Evolutionary conservation across 2,797 vertebrate species (phyloP).

Genomic region (Molossus molossus): DNA sequence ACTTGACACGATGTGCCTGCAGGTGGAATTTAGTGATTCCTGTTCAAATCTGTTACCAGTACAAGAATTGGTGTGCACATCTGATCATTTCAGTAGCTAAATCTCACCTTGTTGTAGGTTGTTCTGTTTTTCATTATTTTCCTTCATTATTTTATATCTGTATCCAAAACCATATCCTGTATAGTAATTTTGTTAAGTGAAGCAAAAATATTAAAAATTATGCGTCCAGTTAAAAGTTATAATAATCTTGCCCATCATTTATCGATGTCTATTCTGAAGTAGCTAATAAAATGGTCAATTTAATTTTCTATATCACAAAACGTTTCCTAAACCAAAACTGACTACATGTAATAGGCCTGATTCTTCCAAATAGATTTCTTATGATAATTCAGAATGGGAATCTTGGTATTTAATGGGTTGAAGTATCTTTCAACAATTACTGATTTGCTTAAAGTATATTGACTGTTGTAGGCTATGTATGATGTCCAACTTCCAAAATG

Average conservation of each 20-base stretch:
- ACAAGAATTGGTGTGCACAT: conserved; percentile 12
- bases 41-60: conserved; percentile 16
- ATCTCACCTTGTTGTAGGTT: conserved; percentile 20
- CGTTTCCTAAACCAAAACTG: conserved; percentile 47
- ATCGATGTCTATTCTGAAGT: background rate
- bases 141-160: conserved; percentile 54
- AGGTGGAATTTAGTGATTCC: conserved; percentile 68
- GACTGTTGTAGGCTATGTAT: background rate
- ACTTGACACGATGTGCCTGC: conserved; percentile 37
- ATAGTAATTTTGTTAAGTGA: conserved; percentile 61
- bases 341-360: background rate
- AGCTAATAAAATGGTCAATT: conserved; percentile 43
- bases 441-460: background rate
- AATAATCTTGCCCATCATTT: conserved; percentile 9
- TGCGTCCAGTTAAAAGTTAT: conserved; percentile 62
- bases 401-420: conserved; percentile 56
- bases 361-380: conserved; percentile 50
- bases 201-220: conserved; percentile 67
- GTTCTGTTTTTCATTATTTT: conserved; percentile 15
- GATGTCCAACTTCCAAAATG: conserved; percentile 3
- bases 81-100: background rate
- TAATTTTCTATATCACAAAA: conserved; percentile 23
- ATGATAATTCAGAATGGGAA: conserved; percentile 37
- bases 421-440: conserved; percentile 56
- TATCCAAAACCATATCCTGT: conserved; percentile 32